Base-by-base conservation (phyloP, 2,888 invertebrate genomes). In the Cantharis flavilabris region DNA sequence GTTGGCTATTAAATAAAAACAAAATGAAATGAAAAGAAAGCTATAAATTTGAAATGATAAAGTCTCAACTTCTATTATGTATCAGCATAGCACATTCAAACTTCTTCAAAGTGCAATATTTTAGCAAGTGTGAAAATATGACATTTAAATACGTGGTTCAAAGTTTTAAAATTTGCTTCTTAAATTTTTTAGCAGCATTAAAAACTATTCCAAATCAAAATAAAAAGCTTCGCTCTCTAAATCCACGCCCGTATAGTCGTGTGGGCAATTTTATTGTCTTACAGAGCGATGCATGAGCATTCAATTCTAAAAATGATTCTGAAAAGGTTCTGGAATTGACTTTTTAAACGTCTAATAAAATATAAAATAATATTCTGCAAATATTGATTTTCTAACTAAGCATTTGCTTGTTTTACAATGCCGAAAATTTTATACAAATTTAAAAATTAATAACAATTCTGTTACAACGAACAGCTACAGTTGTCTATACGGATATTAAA, bases 81-180 rank as follows among this genome's bases (percentile, higher is more conserved):
- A 69, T 73, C 70, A 73, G 63, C 63, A 16, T 69, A 62, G 62
- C 30, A 73, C 73, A 70, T 73, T 70, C 70, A 62, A 73, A 73
- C 73, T 73, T 73, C 63, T 26, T 62, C 33, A 73, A 28, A 64
- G 62, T 62, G 49, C 16, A 67, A 67, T 67, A 62, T 73, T 26
- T 69, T 70, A 73, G 70, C 13, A 20, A 62, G 62, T 73, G 69
- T 26, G 62, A 28, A 73, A 73, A 67, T 72, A 30, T 69, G 63
- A 30, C 26, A 67, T 26, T 67, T 67, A 67, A 67, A 67, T 11
- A 26, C 26, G 26, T 9, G 26, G 65, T 67, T 23, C 7, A n/a
- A 67, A 67, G 65, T 67, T 67, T 67, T 9, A n/a, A 49, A 49
- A 49, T 49, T n/a, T 49, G n/a, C 49, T n/a, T 49, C n/a, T 49